Percentiles rank a stretch among this genome's conserved stretches.
Conservation (phyloP, 2,797 vertebrate genomes). For the Setipinna tenuifilis region DNA sequence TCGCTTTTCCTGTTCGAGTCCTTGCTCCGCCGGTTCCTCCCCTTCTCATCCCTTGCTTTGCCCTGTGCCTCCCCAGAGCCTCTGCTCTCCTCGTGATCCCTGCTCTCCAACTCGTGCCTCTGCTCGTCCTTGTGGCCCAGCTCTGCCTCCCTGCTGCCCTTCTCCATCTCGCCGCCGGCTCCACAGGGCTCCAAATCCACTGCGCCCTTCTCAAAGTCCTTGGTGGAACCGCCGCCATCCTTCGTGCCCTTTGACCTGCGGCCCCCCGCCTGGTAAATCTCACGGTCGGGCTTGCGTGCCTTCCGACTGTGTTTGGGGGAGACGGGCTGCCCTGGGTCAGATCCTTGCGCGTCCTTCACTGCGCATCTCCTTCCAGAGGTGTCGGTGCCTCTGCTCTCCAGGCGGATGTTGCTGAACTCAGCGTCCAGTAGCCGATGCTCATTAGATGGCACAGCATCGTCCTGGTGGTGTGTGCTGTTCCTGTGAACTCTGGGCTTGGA, state of each 20-base stretch:
- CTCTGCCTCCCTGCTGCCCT: slow-evolving; percentile 46
- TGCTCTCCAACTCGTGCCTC: slow-evolving; percentile 36
- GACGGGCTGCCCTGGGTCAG: slow-evolving; percentile 37
- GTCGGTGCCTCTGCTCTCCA: neutral
- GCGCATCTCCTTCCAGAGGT: slow-evolving; percentile 3
- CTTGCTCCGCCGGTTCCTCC: slow-evolving; percentile 37
- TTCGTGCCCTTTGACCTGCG: slow-evolving; percentile 73
- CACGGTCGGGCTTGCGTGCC: slow-evolving; percentile 89
- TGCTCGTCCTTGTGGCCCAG: slow-evolving; percentile 5
- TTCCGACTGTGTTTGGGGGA: slow-evolving; percentile 69
- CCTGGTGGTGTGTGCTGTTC: slow-evolving; percentile 25
- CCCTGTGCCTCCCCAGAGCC: slow-evolving; percentile 40
- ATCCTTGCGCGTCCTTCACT: slow-evolving; percentile 33
- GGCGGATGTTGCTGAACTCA: slow-evolving; percentile 13
- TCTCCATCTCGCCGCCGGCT: slow-evolving; percentile 24
- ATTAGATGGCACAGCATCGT: neutral
- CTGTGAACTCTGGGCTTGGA: slow-evolving; percentile 43
- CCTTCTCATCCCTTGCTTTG: slow-evolving; percentile 39
- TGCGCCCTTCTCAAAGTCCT: slow-evolving; percentile 33
- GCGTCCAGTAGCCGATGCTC: neutral
- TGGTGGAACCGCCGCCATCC: slow-evolving; percentile 32
- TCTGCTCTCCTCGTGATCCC: slow-evolving; percentile 47
- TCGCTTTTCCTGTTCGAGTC: slow-evolving; percentile 59
- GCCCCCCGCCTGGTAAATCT: slow-evolving; percentile 93
- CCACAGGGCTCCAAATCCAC: slow-evolving; percentile 53